Base-by-base conservation (phyloP, 2,113 vertebrate genomes). In the Phoenicopterus ruber region DNA sequence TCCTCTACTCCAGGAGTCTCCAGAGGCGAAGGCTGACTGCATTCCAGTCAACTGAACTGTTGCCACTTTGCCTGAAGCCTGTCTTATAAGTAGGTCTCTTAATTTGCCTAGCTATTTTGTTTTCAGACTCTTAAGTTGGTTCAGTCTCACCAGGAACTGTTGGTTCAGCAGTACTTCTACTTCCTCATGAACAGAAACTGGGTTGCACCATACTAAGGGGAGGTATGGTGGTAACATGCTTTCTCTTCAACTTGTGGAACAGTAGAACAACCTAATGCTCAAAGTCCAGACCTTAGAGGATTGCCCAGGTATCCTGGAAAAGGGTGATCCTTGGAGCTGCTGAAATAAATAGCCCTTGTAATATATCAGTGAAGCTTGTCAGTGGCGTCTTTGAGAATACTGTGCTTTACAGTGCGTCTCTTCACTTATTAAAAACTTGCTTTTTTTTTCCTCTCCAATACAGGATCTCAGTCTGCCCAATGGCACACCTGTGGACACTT, bases 401-500 rank as follows among this genome's bases (percentile, higher is more conserved):
- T 46, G 7, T 57, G 29, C 22, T 73, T 92, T 47, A 47, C 18
- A 29, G 28, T 74, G 5, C 36, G 59, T 63, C 71, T 80, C 25
- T 66, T 86, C 16, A 36, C 4, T 83, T 82, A 61, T 26, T 47
- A 66, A 92, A 94, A 73, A 10, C 8, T 17, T 82, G 1, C 2
- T 40, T 21, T 57, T 18, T 87, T 88, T 50, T 66, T 15, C 10
- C 21, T 92, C 86, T 94, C 47, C 66, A 6, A 65, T 86, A 11
- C 94, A 99, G 99, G 99, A 99, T 74, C 98, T 98, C 38, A 98
- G 98, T 73, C 96, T 99, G 92, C 99, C 99, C 93, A 99, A 99
- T 7, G 99, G 99, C 31, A 99, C 99, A 50, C 99, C 99, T 3
- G 98, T 98, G 46, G 99, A 99, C 86, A 99, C 98, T 20, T 99